A percentile compares a stretch with the other conserved stretches of the same genome.
Evolutionary conservation across 2,888 invertebrate species (phyloP).

Genomic region (Luperina nickerlii): DNA sequence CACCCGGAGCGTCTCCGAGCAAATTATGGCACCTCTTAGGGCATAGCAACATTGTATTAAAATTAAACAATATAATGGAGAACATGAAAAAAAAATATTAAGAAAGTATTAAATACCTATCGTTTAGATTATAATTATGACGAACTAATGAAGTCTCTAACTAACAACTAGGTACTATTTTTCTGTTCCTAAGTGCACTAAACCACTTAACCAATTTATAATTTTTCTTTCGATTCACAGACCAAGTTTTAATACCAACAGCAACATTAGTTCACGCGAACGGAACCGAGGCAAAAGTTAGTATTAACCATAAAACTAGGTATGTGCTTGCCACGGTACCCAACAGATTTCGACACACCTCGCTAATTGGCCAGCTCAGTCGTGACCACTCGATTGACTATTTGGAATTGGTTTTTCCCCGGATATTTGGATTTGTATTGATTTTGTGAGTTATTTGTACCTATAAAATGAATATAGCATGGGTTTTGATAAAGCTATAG

Average conservation of each 20-base stretch:
- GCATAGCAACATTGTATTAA: background rate
- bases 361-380: conserved; percentile 81
- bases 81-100: background rate
- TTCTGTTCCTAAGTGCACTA: background rate
- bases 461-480: conserved; percentile 33
- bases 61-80: background rate
- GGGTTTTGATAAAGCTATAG: background rate
- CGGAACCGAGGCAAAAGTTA: background rate
- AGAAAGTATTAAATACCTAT: background rate
- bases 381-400: conserved; percentile 71
- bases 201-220: background rate
- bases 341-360: conserved; percentile 80
- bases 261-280: background rate
- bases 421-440: conserved; percentile 55
- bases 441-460: conserved; percentile 48
- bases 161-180: background rate
- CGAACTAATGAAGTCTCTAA: background rate
- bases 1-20: too few relatives aligned
- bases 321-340: conserved; percentile 33
- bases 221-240: background rate
- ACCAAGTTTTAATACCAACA: background rate
- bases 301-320: conserved; percentile 50
- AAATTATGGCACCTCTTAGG: background rate
- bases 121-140: background rate
- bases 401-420: conserved; percentile 66